A percentile compares a stretch with the other conserved stretches of the same genome.
Conservation (phyloP, 2,888 invertebrate genomes). For the Heliconius erato region DNA sequence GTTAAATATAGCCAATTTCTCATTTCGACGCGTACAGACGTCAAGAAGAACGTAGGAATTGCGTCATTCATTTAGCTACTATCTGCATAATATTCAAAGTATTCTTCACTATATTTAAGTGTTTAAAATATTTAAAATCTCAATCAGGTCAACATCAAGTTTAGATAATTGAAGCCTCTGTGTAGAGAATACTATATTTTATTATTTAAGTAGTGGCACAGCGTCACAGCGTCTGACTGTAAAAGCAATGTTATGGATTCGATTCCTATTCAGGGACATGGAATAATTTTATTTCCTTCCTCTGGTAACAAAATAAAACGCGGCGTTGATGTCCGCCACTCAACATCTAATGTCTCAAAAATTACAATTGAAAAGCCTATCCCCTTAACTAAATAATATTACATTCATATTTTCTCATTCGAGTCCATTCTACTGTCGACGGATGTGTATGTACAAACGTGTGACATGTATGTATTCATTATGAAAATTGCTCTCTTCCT, state of each 20-base stretch:
- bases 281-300: too few species aligned
- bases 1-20: slow-evolving; percentile 42
- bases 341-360: too few species aligned
- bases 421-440: neutral
- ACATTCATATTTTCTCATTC: slow-evolving; percentile 7
- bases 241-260: too few species aligned
- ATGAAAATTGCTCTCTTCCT: slow-evolving; percentile 17
- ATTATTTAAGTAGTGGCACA: too few species aligned
- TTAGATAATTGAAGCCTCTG: neutral
- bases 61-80: slow-evolving; percentile 41
- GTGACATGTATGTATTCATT: slow-evolving; percentile 20
- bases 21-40: slow-evolving; percentile 34
- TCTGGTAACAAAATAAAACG: too few species aligned
- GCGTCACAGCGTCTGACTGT: too few species aligned
- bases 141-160: slow-evolving; percentile 19
- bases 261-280: too few species aligned
- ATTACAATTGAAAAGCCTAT: slow-evolving; percentile 1
- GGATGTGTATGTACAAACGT: neutral
- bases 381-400: neutral
- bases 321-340: too few species aligned
- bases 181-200: neutral
- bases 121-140: neutral
- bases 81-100: slow-evolving; percentile 35
- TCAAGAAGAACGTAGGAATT: slow-evolving; percentile 33
- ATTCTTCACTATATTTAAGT: neutral